These are phyloP conservation scores for Andrena cerasifolii DNA, from an alignment of 1,140 invertebrate species.

Conservation along the genomic window DNA sequence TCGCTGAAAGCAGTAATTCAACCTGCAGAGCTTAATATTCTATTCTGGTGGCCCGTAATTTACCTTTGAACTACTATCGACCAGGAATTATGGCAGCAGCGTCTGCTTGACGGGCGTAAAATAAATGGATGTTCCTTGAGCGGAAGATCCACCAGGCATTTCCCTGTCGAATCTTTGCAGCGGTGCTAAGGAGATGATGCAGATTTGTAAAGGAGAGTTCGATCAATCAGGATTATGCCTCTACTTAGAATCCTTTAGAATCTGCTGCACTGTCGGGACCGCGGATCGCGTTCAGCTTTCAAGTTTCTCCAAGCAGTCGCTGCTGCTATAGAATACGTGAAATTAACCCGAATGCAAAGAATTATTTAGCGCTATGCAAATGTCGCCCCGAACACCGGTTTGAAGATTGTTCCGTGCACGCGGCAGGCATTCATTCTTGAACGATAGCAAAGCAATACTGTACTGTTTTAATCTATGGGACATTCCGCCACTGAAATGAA, in stretches of 20 bases:
- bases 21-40: not conserved
- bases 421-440: no score
- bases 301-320: not conserved
- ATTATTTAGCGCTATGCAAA: no score
- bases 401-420: no score
- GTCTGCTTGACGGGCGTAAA: not conserved
- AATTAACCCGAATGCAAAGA: no score
- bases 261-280: not conserved
- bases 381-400: no score
- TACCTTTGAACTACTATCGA: not conserved
- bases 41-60: not conserved
- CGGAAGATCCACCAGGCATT: not conserved
- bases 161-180: not conserved
- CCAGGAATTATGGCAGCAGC: not conserved
- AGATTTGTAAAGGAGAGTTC: not conserved
- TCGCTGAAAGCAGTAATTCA: not conserved
- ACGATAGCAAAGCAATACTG: no score
- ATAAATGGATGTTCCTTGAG: not conserved
- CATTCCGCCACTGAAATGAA: no score
- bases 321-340: no score
- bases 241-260: not conserved
- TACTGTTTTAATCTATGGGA: no score
- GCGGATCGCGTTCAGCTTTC: not conserved
- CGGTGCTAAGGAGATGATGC: not conserved
- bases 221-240: conserved; percentile 16